Percentiles rank a stretch among this genome's conserved stretches.
Conservation (phyloP, 2,888 invertebrate genomes). For the Campaea margaritaria region DNA sequence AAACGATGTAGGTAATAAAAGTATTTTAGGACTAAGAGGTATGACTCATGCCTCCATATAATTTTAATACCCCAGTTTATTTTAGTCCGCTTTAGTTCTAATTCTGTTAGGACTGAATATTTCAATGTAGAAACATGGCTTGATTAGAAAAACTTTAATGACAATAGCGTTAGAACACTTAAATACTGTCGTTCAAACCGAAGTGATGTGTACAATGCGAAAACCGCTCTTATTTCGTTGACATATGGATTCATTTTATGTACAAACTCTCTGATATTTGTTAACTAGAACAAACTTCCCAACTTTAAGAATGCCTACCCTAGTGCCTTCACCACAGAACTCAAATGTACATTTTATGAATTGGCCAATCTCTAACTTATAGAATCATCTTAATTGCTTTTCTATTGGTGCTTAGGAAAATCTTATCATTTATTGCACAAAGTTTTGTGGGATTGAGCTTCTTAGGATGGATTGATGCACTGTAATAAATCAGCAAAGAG, state of each 20-base stretch:
- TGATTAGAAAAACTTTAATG: too few species aligned
- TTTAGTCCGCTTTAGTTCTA: too few species aligned
- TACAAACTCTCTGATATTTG: too few species aligned
- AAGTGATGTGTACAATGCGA: too few species aligned
- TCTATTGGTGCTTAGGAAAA: slow-evolving; percentile 1
- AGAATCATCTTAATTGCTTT: not conserved
- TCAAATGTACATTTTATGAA: slow-evolving; percentile 4
- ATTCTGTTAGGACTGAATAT: too few species aligned
- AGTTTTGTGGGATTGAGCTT: slow-evolving; percentile 7
- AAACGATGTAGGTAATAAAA: not conserved
- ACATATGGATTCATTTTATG: too few species aligned
- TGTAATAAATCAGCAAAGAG: slow-evolving; percentile 22
- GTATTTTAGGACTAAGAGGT: not conserved
- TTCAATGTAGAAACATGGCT: too few species aligned
- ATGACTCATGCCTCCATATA: not conserved
- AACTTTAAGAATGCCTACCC: not conserved
- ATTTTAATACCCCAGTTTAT: too few species aligned
- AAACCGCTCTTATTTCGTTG: too few species aligned
- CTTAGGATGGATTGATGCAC: slow-evolving; percentile 19
- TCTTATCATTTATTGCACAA: slow-evolving; percentile 13
- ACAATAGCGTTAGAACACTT: too few species aligned
- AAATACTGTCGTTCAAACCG: too few species aligned
- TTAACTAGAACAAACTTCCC: too few species aligned
- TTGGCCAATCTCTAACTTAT: not conserved
- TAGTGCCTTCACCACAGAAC: not conserved